Conservation (phyloP, 2,113 vertebrate species). For the Lipophrys pholis region DNA sequence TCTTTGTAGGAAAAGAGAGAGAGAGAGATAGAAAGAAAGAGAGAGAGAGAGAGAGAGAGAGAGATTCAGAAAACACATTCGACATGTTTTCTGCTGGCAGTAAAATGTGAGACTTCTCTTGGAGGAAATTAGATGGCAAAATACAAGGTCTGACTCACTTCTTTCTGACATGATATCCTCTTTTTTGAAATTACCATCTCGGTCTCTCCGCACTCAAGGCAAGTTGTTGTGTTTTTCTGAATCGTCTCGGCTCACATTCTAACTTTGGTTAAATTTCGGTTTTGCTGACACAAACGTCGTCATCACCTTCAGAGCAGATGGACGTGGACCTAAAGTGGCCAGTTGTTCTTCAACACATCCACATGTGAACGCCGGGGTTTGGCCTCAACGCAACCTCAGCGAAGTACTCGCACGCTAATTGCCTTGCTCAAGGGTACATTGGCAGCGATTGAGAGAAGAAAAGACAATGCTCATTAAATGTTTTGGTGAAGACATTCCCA, state of each 20-base stretch:
- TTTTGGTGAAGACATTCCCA: slow-evolving; percentile 24
- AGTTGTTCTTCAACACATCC: slow-evolving; percentile 25
- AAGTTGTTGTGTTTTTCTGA: slow-evolving; percentile 22
- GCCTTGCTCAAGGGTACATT: slow-evolving; percentile 49
- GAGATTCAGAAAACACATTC: not conserved
- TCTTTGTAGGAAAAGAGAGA: too few species aligned
- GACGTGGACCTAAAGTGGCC: slow-evolving; percentile 13
- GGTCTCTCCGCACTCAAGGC: not conserved
- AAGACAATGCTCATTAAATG: slow-evolving; percentile 14
- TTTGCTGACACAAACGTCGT: slow-evolving; percentile 19
- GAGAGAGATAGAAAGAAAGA: not conserved
- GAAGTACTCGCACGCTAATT: slow-evolving; percentile 50
- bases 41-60: too few species aligned
- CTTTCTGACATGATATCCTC: not conserved
- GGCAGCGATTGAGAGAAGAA: slow-evolving; percentile 24
- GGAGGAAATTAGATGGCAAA: not conserved
- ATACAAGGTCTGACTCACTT: not conserved
- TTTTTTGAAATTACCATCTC: slow-evolving; percentile 5
- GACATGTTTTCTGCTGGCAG: not conserved
- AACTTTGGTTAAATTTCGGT: slow-evolving; percentile 9
- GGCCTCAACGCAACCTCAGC: slow-evolving; percentile 23
- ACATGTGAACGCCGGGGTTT: slow-evolving; percentile 1
- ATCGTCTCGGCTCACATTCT: slow-evolving; percentile 16
- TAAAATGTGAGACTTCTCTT: not conserved
- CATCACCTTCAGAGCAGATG: slow-evolving; percentile 38